A percentile compares a stretch with the other conserved stretches of the same genome.
Conservation (phyloP, 2,797 vertebrate species). For the Pipistrellus nathusii region DNA sequence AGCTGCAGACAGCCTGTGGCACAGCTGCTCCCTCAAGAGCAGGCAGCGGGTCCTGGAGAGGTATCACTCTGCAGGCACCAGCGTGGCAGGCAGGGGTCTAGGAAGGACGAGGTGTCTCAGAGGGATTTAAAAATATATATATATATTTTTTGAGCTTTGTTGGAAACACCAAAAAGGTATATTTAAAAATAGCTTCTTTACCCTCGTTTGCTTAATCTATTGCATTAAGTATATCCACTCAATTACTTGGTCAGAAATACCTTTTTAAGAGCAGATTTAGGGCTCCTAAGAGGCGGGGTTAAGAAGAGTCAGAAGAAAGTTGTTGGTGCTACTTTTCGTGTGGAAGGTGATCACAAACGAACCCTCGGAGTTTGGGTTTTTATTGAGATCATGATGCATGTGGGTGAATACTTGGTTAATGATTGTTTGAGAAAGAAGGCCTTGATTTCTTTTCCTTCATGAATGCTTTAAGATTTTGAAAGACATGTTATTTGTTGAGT, state of each 20-base stretch:
- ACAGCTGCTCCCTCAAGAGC: slow-evolving; percentile 92
- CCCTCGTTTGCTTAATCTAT: slow-evolving; percentile 37
- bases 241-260: slow-evolving; percentile 42
- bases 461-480: neutral
- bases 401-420: neutral
- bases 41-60: slow-evolving; percentile 89
- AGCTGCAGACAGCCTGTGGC: slow-evolving; percentile 89
- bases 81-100: slow-evolving; percentile 81
- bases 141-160: neutral
- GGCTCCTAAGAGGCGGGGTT: slow-evolving; percentile 46
- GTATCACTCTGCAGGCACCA: slow-evolving; percentile 88
- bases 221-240: slow-evolving; percentile 25
- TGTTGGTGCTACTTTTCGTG: neutral
- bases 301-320: slow-evolving; percentile 50
- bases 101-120: slow-evolving; percentile 65
- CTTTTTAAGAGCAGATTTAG: neutral
- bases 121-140: slow-evolving; percentile 12
- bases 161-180: slow-evolving; percentile 64
- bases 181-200: slow-evolving; percentile 28
- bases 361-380: neutral
- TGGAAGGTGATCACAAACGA: slow-evolving; percentile 8
- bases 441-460: neutral
- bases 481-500: neutral
- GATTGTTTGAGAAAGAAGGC: neutral
- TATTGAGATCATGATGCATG: neutral